Base-by-base conservation (phyloP, 2,888 invertebrate genomes). In the Minunthozetes semirufus region DNA sequence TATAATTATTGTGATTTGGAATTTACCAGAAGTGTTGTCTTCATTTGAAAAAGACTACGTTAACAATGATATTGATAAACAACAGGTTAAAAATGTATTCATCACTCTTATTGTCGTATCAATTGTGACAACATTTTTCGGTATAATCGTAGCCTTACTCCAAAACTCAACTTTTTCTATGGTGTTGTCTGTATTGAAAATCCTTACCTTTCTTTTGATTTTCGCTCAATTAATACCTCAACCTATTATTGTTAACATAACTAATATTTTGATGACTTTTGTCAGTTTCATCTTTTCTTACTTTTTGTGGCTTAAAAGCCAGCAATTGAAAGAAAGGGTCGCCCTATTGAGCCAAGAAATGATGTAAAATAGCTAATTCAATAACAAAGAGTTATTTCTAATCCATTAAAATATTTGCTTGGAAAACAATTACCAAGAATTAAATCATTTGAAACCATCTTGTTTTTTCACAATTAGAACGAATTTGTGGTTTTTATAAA, bases 141-240 rank as follows among this genome's bases (percentile, higher is more conserved):
- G 68, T 6, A 22, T 42, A 15, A 68, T 68, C 22, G 68, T 11
- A 1, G 68, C 68, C 3, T 42, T 68, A 15, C 19, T 13, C 15
- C 19, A 68, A 6, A 17, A 42, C 68, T 68, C 42, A 22, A 68
- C 68, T 3, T n/a, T 68, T 13, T 68, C 68, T 33, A 68, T 68
- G 68, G 22, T 68, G 1, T 68, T 38, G 38, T 42, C 68, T 11
- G 68, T 68, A 3, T 3, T 46, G 15, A 38, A 68, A 22, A 22
- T 68, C 2, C 15, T 68, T 4, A 11, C 22, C 5, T 68, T 68
- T 46, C 19, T 68, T 42, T 1, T 68, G 11, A 15, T 17, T 9
- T 68, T 68, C 68, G 68, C 68, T 11, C 68, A 42, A 68, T 42
- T 19, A 1, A 38, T 68, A 8, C 8, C 1, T 42, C 68, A 29